Conservation (phyloP, 2,797 vertebrate genomes). For the Zenarchopterus dispar region DNA sequence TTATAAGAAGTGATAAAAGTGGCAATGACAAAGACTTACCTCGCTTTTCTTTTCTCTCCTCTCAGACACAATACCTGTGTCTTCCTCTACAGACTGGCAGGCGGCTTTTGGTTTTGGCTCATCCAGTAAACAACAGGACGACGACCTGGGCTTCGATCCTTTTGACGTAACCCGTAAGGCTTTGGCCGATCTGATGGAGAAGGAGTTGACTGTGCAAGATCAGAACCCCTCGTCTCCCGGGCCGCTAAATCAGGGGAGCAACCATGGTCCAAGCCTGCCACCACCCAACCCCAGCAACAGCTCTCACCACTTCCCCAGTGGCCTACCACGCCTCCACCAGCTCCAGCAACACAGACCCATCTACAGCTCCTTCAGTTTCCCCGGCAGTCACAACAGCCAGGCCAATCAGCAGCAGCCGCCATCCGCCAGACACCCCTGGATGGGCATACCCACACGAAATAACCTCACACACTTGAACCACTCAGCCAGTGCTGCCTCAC, state of each 20-base stretch:
- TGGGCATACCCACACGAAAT: constrained; percentile 92
- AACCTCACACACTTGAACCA: constrained; percentile 99
- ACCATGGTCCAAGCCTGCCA: constrained; percentile 78
- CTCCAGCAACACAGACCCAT: constrained; percentile 93
- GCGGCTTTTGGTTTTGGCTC: constrained; percentile 98
- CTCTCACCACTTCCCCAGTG: constrained; percentile 84
- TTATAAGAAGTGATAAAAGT: no score
- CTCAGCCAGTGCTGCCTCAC: constrained; percentile 94
- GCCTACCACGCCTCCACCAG: constrained; percentile 92
- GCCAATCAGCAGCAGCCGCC: constrained; percentile 75
- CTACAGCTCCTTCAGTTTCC: constrained; percentile 97
- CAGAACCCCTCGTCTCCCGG: constrained; percentile 88
- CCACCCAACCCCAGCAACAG: constrained; percentile 63
- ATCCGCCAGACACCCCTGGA: constrained; percentile 94
- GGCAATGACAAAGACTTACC: neutral
- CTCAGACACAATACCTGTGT: constrained; percentile 97
- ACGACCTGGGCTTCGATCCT: constrained; percentile 97
- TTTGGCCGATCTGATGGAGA: constrained; percentile 98
- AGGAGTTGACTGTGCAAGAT: constrained; percentile 97
- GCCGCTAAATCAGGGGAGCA: constrained; percentile 72
- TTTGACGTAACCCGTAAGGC: constrained; percentile 98
- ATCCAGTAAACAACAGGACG: constrained; percentile 94
- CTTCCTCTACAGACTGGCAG: constrained; percentile 99
- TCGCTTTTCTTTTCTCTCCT: constrained; percentile 16
- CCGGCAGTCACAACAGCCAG: constrained; percentile 82